Base-by-base conservation (phyloP, 2,888 invertebrate species). In the Xanthia icteritia region DNA sequence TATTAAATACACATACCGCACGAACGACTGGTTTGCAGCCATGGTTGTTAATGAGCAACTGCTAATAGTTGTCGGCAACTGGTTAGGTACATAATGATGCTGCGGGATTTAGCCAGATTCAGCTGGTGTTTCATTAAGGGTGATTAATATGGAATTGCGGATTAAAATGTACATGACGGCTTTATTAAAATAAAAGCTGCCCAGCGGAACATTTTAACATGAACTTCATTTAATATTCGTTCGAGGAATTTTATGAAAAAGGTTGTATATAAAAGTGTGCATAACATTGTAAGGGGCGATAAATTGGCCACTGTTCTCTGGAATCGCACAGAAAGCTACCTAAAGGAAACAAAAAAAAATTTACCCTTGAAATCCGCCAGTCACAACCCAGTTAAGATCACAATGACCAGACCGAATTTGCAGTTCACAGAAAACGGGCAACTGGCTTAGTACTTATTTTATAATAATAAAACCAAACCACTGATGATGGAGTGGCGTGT, bases 1-100 rank as follows among this genome's bases (percentile, higher is more conserved):
- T 77, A 81, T 86, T 84, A 81, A 87, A 84, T 67, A 84, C 48
- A 79, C 77, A 79, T 79, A 82, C 79, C 71, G 76, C 78, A 72
- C 77, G 36, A 60, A 73, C 70, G 58, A 80, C 85, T 80, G 68
- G 83, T 83, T 84, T 63, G 45, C 71, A 73, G 73, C 73, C 74
- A 51, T 71, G 54, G 67, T 60, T 63, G 54, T 69, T 79, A 76
- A 81, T 76, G 61, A 82, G 67, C 78, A 72, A 74, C 73, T 60
- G 63, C 72, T 65, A 69, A 36, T 67, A 69, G 48, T 68, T n/a
- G 61, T 61, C 54, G 48, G 70, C 64, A 74, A 76, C 80, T 68
- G 67, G 80, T 72, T 56, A 42, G 9, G 42, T 42, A 74, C 42
- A 73, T 48, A 71, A 67, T 51, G 58, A 73, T 63, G 69, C 54